Conservation (phyloP, 2,113 vertebrate genomes). For the Semnopithecus entellus region DNA sequence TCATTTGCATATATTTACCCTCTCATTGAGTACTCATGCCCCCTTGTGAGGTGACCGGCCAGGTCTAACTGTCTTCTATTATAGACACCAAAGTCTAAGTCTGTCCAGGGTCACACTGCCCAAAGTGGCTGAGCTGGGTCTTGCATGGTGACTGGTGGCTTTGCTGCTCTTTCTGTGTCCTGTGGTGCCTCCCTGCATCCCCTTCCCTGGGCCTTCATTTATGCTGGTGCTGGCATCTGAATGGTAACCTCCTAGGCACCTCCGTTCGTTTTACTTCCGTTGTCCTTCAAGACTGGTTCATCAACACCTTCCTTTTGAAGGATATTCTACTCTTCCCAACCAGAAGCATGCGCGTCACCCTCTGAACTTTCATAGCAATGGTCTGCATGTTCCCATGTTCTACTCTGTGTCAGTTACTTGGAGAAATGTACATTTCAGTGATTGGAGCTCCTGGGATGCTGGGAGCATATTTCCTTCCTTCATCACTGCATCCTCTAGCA, state of each 20-base stretch:
- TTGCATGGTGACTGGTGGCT: neutral
- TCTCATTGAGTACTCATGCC: neutral
- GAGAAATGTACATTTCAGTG: accelerated
- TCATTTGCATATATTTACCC: neutral
- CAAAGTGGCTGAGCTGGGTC: neutral
- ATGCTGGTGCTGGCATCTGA: neutral
- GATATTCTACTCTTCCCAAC: neutral
- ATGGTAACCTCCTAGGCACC: neutral
- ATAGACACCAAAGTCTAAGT: neutral
- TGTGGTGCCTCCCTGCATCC: neutral
- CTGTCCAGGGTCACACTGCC: neutral
- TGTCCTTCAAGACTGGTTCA: neutral
- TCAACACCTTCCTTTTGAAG: neutral
- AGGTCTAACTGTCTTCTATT: neutral
- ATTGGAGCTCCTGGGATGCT: accelerated
- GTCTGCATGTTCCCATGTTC: accelerated
- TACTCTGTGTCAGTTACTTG: neutral
- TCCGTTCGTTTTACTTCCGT: neutral
- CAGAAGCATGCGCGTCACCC: neutral
- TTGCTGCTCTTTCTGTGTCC: neutral
- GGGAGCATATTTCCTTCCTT: neutral
- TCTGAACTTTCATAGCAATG: neutral
- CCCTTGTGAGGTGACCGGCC: neutral
- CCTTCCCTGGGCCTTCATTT: neutral
- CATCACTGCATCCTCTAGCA: neutral